phyloP scores from a whole-genome alignment of 2,888 invertebrate species.

The Furcula furcula region DNA sequence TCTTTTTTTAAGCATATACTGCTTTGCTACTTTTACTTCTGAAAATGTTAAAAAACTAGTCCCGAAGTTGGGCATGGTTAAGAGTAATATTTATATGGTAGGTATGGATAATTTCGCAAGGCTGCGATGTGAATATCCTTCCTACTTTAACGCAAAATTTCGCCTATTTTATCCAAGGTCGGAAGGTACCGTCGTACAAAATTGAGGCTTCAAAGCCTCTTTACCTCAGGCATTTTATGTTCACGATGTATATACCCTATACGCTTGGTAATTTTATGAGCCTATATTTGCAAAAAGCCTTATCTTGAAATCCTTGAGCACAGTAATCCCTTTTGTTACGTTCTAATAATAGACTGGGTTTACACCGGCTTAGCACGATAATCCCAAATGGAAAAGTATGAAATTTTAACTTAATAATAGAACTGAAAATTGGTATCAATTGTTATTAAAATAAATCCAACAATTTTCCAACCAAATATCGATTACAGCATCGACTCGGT shows the following conservation, averaged over 20 bases:
- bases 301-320: conserved; percentile 15
- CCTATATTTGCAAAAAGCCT: conserved; percentile 18
- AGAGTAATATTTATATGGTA: conserved; percentile 6
- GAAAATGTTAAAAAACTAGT: too few relatives aligned
- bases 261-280: conserved; percentile 13
- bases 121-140: conserved; percentile 10
- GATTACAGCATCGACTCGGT: too few relatives aligned
- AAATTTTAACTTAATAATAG: too few relatives aligned
- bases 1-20: too few relatives aligned
- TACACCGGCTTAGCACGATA: too few relatives aligned
- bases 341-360: conserved; percentile 4
- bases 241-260: conserved; percentile 9
- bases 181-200: conserved; percentile 7
- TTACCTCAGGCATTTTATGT: conserved; percentile 10
- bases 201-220: conserved; percentile 8
- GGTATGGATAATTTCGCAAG: conserved; percentile 6
- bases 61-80: conserved; percentile 9
- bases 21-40: too few relatives aligned
- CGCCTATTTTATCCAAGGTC: conserved; percentile 16
- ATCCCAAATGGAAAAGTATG: too few relatives aligned
- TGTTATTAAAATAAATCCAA: too few relatives aligned
- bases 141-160: conserved; percentile 7
- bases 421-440: too few relatives aligned
- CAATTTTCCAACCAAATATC: too few relatives aligned
- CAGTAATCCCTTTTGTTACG: conserved; percentile 17